Base-by-base conservation (phyloP, 2,888 invertebrate species). In the Ceriagrion tenellum region DNA sequence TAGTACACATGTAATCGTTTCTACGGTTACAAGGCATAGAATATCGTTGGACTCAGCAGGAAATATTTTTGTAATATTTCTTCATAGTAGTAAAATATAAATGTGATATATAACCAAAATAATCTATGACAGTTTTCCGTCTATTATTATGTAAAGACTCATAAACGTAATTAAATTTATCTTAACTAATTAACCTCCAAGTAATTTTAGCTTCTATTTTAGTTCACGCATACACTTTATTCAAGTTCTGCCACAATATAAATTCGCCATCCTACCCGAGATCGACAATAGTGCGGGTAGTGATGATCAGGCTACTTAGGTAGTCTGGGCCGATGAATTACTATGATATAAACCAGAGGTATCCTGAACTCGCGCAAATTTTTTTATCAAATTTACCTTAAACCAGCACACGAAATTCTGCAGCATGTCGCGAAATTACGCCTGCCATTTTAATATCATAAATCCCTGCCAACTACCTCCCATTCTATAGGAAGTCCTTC, bases 271-370 rank as follows among this genome's bases (percentile, higher is more conserved):
- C 47, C 47, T 47, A 4, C 47, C 47, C 2, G n/a, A n/a, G n/a
- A 16, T 56, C 16, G 56, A 63, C 4, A n/a, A 8, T 20, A 1
- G 10, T 81, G 81, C n/a, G 35, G 81, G 81, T 81, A 6, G 35
- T 81, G 81, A 81, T 81, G 81, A 81, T 35, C 81, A 81, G 81
- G 81, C 81, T 81, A 81, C 81, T 81, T 10, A 30, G 81, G 81
- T 81, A 81, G 81, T 81, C 81, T 81, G 81, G 81, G 81, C 81
- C 81, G 30, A 81, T 81, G 81, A 81, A 2, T 35, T 30, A 1
- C 81, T 10, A 30, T 81, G 81, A 81, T 81, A 81, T 81, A 35
- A 81, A 81, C 81, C 12, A 35, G 16, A 13, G 30, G 81, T 81
- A 13, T 26, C n/a, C 81, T 81, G 81, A 81, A 35, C 81, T 35